Percentiles rank a stretch among this genome's conserved stretches.
These are phyloP conservation scores for Eupithecia abbreviata DNA, from an alignment of 2,888 invertebrate species.

Conservation along the genomic window DNA sequence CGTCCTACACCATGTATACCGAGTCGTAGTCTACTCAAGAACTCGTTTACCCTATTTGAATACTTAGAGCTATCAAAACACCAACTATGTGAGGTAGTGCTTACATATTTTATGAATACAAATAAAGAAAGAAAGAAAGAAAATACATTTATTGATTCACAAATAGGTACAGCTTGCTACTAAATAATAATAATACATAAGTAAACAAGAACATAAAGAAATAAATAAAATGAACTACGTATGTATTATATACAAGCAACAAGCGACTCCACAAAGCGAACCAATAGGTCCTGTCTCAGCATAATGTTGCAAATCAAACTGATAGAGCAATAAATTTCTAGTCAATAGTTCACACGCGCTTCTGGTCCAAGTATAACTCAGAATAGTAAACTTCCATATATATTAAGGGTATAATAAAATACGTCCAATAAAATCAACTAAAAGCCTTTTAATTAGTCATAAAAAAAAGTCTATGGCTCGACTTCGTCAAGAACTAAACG, in stretches of 20 bases:
- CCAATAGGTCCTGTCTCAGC: too few species aligned
- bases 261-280: too few species aligned
- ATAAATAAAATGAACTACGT: too few species aligned
- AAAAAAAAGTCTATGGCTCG: conserved; percentile 16
- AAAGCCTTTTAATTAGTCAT: conserved; percentile 25
- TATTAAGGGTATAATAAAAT: not conserved
- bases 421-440: conserved; percentile 16
- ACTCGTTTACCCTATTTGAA: not conserved
- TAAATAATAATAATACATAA: too few species aligned
- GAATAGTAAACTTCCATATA: not conserved
- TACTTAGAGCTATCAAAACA: not conserved
- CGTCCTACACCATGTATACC: too few species aligned
- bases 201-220: too few species aligned
- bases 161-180: too few species aligned
- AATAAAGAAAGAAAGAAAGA: too few species aligned
- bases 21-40: too few species aligned
- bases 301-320: too few species aligned
- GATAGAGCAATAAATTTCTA: conserved; percentile 1
- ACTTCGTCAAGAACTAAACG: conserved; percentile 5
- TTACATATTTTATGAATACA: not conserved
- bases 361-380: not conserved
- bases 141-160: too few species aligned
- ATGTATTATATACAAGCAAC: too few species aligned
- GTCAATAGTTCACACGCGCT: conserved; percentile 6
- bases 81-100: not conserved